Conservation (phyloP, 1,140 invertebrate genomes). For the Chlorops oryzae region DNA sequence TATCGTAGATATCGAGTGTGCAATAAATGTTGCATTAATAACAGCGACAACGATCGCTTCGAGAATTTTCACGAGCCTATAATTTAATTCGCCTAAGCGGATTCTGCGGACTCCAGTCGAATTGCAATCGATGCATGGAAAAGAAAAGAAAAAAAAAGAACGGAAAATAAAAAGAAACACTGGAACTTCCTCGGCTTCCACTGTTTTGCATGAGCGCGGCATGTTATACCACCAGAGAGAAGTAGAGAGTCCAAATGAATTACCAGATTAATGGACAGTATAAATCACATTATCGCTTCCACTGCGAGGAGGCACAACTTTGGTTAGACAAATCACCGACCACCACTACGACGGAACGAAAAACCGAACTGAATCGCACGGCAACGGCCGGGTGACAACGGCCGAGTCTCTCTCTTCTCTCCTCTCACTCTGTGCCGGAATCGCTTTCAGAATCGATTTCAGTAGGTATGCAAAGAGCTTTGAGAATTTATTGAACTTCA, state of each 20-base stretch:
- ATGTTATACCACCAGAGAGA: too few relatives aligned
- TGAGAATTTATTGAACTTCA: slow-evolving; percentile 42
- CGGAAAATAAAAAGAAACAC: background rate
- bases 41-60: slow-evolving; percentile 46
- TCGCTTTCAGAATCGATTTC: background rate
- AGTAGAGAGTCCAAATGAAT: slow-evolving; percentile 44
- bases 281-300: slow-evolving; percentile 49
- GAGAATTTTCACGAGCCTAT: slow-evolving; percentile 3
- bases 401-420: background rate
- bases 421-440: background rate
- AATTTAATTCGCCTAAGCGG: slow-evolving; percentile 17
- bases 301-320: slow-evolving; percentile 14
- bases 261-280: slow-evolving; percentile 48
- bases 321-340: slow-evolving; percentile 17
- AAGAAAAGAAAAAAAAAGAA: background rate
- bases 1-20: slow-evolving; percentile 37
- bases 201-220: slow-evolving; percentile 10
- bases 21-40: slow-evolving; percentile 49
- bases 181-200: background rate
- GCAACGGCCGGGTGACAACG: background rate
- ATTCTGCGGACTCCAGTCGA: slow-evolving; percentile 42
- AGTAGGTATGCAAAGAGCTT: slow-evolving; percentile 5
- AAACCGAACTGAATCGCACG: background rate
- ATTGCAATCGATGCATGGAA: slow-evolving; percentile 41
- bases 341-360: background rate